phyloP scores from a whole-genome alignment of 2,113 vertebrate genomes.

The Menura novaehollandiae region DNA sequence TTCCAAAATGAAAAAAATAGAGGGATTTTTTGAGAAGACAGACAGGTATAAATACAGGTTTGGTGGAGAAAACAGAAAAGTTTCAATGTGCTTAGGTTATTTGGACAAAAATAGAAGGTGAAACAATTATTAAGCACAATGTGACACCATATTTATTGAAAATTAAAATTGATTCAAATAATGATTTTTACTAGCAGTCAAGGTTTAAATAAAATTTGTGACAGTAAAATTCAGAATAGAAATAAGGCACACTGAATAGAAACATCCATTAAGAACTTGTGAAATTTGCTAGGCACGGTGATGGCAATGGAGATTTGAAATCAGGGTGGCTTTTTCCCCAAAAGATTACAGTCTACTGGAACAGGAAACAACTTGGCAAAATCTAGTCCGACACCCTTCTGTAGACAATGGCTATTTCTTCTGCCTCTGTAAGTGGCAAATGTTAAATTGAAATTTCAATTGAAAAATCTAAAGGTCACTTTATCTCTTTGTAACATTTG shows the following conservation, averaged over 20 bases:
- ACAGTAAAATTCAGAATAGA: neutral
- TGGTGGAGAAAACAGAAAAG: neutral
- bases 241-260: neutral
- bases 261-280: neutral
- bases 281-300: neutral
- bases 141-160: neutral
- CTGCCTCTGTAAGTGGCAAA: neutral
- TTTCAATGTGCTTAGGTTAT: neutral
- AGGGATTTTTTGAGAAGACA: neutral
- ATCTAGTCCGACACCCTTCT: neutral
- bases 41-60: neutral
- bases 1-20: neutral
- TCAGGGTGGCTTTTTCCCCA: fast-evolving
- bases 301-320: neutral
- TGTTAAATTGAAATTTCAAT: neutral
- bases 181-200: neutral
- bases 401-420: neutral
- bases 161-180: neutral
- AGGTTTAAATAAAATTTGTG: neutral
- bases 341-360: neutral
- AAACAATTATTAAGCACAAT: neutral
- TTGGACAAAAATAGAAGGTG: neutral
- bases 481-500: neutral
- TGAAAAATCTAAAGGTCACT: neutral
- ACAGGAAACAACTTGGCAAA: neutral